Percentiles rank a stretch among this genome's conserved stretches.
Conservation (phyloP, 1,140 invertebrate genomes). For the Drosophila eugracilis region DNA sequence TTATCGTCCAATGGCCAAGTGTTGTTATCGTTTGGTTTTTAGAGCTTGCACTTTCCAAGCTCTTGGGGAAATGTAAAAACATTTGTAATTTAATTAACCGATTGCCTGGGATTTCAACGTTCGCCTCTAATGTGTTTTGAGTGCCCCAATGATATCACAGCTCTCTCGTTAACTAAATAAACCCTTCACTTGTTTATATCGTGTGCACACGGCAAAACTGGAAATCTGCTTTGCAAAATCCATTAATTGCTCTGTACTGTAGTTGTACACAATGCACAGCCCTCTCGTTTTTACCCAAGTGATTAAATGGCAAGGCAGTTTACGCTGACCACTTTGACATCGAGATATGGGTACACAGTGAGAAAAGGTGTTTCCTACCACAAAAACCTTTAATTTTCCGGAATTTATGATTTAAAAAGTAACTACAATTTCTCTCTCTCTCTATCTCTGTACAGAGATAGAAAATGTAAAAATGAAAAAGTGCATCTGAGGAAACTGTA, state of each 20-base stretch:
- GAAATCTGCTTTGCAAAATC: constrained; percentile 40
- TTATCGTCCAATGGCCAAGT: constrained; percentile 33
- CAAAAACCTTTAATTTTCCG: no score
- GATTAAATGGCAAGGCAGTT: constrained; percentile 29
- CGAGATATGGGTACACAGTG: constrained; percentile 4
- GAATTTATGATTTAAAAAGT: no score
- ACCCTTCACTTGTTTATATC: constrained; percentile 23
- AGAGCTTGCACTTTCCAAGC: neutral
- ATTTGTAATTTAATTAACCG: constrained; percentile 45
- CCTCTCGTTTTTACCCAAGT: constrained; percentile 23
- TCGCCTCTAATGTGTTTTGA: constrained; percentile 11
- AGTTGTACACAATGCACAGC: neutral
- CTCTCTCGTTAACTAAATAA: constrained; percentile 17
- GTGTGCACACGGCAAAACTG: constrained; percentile 8
- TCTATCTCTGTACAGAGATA: no score
- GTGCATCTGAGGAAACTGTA: constrained; percentile 24
- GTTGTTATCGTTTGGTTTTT: constrained; percentile 23
- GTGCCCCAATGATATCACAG: constrained; percentile 24
- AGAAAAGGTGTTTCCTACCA: neutral
- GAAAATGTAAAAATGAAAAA: constrained; percentile 12
- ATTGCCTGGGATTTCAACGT: constrained; percentile 19
- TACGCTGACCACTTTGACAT: constrained; percentile 31
- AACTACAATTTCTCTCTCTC: neutral
- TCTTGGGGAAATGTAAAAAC: constrained; percentile 19
- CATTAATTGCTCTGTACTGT: constrained; percentile 31